These are phyloP conservation scores for Meiosimyza decipiens DNA, from an alignment of 2,888 invertebrate genomes.

Conservation along the genomic window DNA sequence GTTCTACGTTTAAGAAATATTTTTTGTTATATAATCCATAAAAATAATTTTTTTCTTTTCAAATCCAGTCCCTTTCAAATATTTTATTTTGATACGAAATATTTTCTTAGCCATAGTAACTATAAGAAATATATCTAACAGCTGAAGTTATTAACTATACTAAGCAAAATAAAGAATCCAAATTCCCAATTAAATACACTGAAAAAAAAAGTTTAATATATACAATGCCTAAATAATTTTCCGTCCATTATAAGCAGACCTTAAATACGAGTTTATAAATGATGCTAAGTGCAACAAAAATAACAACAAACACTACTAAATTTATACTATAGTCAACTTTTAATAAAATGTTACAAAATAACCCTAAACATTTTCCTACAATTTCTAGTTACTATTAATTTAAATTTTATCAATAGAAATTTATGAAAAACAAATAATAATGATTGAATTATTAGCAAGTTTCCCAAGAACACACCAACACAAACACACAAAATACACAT, in stretches of 20 bases:
- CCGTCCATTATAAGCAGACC: constrained; percentile 68
- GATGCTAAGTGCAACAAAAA: constrained; percentile 24
- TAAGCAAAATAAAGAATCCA: constrained; percentile 8
- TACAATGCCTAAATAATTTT: constrained; percentile 64
- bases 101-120: background rate
- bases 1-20: too few relatives aligned
- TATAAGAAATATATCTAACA: constrained; percentile 1
- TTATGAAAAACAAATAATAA: constrained; percentile 30
- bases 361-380: constrained; percentile 24
- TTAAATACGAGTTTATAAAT: constrained; percentile 59
- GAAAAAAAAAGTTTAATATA: constrained; percentile 36
- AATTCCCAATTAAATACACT: constrained; percentile 4
- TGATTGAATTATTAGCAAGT: constrained; percentile 6
- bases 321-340: constrained; percentile 25
- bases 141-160: background rate
- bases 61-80: constrained; percentile 4
- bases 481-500: constrained; percentile 37
- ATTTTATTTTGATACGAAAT: background rate
- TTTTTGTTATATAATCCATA: too few relatives aligned
- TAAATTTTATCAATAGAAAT: constrained; percentile 36
- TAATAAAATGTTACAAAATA: background rate
- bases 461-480: constrained; percentile 15
- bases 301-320: constrained; percentile 20
- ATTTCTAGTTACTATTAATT: constrained; percentile 36
- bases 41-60: too few relatives aligned